These are phyloP conservation scores for Bufo bufo DNA, from an alignment of 2,113 vertebrate genomes.

Conservation along the genomic window DNA sequence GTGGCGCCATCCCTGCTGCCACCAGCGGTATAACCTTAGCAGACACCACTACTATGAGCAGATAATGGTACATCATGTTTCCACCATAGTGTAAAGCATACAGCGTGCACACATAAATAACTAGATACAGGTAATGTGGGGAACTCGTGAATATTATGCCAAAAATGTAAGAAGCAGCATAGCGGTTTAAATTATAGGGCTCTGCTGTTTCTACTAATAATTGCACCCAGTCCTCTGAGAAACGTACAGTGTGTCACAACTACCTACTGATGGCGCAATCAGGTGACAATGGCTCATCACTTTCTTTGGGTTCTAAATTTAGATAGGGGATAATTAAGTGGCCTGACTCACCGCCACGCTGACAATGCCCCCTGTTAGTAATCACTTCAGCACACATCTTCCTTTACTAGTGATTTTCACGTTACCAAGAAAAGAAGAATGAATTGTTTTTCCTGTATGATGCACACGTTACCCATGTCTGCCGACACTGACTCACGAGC, in stretches of 20 bases:
- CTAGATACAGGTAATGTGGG: neutral
- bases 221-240: neutral
- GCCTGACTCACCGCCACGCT: conserved; percentile 17
- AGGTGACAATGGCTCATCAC: conserved; percentile 41
- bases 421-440: neutral
- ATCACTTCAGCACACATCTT: conserved; percentile 10
- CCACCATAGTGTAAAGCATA: neutral
- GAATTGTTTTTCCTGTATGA: neutral
- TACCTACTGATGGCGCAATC: neutral
- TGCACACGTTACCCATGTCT: neutral
- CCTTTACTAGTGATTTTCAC: neutral
- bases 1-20: neutral
- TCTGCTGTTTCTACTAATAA: neutral
- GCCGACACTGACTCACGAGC: conserved; percentile 9
- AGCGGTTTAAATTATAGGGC: neutral
- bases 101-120: neutral
- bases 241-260: neutral
- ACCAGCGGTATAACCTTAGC: too few species aligned
- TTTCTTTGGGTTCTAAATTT: conserved; percentile 45
- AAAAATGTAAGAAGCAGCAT: neutral
- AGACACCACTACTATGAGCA: too few species aligned
- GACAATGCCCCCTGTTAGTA: conserved; percentile 11
- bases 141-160: too few species aligned
- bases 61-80: neutral
- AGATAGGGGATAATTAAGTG: conserved; percentile 21